Conservation (phyloP, 2,797 vertebrate species). For the Melanotaenia maccullochi region DNA sequence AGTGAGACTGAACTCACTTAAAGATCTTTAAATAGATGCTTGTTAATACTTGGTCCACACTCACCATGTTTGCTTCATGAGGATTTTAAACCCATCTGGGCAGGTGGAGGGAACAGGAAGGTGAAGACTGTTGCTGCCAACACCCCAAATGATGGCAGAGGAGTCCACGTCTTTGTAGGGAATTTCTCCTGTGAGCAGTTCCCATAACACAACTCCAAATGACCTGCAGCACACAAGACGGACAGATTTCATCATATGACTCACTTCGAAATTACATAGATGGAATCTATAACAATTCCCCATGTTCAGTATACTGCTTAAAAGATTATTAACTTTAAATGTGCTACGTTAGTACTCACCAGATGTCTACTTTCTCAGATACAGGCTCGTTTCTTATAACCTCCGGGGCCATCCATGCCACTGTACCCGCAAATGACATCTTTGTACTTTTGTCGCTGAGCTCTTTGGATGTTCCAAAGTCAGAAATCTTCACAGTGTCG, state of each 20-base stretch:
- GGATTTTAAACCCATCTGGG: constrained; percentile 98
- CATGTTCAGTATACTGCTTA: background rate
- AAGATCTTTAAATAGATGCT: background rate
- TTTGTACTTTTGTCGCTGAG: constrained; percentile 99
- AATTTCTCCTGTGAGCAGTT: constrained; percentile 96
- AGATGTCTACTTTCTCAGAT: constrained; percentile 98
- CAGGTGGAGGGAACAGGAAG: constrained; percentile 98
- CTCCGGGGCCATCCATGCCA: constrained; percentile 99
- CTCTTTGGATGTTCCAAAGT: constrained; percentile 98
- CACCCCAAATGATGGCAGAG: constrained; percentile 98
- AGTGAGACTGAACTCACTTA: background rate
- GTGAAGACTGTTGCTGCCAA: constrained; percentile 98
- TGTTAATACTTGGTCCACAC: constrained; percentile 17
- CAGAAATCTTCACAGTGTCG: constrained; percentile 96
- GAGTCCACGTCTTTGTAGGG: constrained; percentile 99
- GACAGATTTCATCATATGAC: background rate
- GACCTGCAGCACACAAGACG: constrained; percentile 84
- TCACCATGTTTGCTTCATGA: constrained; percentile 99
- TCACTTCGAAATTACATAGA: background rate
- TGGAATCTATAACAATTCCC: background rate
- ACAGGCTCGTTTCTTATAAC: constrained; percentile 98
- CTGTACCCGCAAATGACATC: constrained; percentile 98
- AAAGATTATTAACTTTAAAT: background rate
- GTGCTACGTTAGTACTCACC: constrained; percentile 82
- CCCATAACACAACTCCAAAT: constrained; percentile 98